phyloP scores from a whole-genome alignment of 2,888 invertebrate species.

The Rhamnusium bicolor region DNA sequence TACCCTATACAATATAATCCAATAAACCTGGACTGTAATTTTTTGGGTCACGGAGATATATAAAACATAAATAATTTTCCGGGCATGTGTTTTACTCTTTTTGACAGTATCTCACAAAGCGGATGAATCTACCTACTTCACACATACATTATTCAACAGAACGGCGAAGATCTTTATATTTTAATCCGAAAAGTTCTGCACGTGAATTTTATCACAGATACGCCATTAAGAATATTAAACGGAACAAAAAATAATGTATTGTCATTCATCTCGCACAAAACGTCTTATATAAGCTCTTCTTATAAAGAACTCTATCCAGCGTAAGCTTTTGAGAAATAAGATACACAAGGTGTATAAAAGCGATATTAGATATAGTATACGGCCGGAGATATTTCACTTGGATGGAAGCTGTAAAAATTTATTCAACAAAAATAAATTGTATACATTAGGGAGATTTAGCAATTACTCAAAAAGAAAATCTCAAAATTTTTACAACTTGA shows the following conservation, averaged over 20 bases:
- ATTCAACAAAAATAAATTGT: neutral
- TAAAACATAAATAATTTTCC: slow-evolving; percentile 17
- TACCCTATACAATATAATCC: neutral
- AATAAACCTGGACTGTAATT: neutral
- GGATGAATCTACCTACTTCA: slow-evolving; percentile 20
- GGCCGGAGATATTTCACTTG: slow-evolving; percentile 19
- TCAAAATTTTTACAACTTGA: neutral
- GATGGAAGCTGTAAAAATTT: slow-evolving; percentile 28
- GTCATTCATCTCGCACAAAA: slow-evolving; percentile 32
- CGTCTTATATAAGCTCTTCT: slow-evolving; percentile 28
- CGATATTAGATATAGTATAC: slow-evolving; percentile 27
- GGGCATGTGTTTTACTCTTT: slow-evolving; percentile 3
- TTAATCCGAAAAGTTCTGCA: slow-evolving; percentile 31
- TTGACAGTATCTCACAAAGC: slow-evolving; percentile 21
- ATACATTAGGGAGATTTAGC: slow-evolving; percentile 12
- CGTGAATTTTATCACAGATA: slow-evolving; percentile 29
- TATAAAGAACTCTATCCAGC: slow-evolving; percentile 27
- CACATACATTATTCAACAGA: slow-evolving; percentile 30
- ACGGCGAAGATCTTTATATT: slow-evolving; percentile 24
- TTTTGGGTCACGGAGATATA: neutral
- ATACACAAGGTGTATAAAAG: slow-evolving; percentile 34
- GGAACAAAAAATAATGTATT: slow-evolving; percentile 28
- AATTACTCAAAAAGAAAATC: neutral
- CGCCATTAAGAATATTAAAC: slow-evolving; percentile 37
- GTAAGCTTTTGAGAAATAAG: slow-evolving; percentile 33